phyloP scores from a whole-genome alignment of 2,888 invertebrate genomes.

The Orchesellides sinensis region DNA sequence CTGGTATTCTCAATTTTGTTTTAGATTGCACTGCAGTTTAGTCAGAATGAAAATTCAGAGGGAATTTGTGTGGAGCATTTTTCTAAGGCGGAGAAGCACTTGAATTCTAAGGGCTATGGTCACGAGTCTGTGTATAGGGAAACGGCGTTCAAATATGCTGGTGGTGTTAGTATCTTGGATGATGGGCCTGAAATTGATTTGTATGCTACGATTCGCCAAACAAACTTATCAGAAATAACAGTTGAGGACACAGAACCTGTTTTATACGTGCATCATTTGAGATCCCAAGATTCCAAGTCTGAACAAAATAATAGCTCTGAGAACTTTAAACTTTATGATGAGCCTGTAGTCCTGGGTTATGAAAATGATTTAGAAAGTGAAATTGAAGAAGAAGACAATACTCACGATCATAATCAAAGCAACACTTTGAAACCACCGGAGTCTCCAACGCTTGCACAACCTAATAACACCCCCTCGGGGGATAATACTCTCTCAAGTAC shows the following conservation, averaged over 20 bases:
- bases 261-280: conserved; percentile 49
- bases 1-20: conserved; percentile 7
- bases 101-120: conserved; percentile 50
- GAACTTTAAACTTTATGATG: conserved; percentile 19
- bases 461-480: too few relatives aligned
- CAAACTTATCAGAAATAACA: conserved; percentile 32
- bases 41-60: conserved; percentile 64
- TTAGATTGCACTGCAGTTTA: conserved; percentile 67
- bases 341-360: conserved; percentile 2
- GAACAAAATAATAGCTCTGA: neutral
- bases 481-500: too few relatives aligned
- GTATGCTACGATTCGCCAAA: conserved; percentile 24
- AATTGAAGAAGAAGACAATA: neutral
- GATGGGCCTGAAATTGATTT: conserved; percentile 69
- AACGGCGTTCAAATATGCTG: conserved; percentile 41
- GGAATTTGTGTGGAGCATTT: conserved; percentile 62
- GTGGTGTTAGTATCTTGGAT: conserved; percentile 49
- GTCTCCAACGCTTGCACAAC: neutral
- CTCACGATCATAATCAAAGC: neutral
- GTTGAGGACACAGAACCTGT: conserved; percentile 33
- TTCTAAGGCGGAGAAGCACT: conserved; percentile 64
- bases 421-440: neutral
- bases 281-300: neutral
- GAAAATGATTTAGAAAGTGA: neutral
- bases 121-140: conserved; percentile 37